Base-by-base conservation (phyloP, 2,888 invertebrate genomes). In the Camponotus fellah region DNA sequence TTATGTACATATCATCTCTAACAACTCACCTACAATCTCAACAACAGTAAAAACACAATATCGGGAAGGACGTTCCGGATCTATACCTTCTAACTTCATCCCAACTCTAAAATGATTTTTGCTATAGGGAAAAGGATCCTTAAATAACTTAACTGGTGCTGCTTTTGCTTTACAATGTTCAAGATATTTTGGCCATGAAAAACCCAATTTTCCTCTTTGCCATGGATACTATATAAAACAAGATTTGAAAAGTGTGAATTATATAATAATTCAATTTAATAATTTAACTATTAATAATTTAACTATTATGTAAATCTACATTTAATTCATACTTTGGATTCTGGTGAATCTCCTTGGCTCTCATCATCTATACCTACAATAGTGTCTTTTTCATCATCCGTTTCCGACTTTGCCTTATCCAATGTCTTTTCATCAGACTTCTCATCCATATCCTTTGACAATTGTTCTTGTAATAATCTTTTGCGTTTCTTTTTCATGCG, bases 81-180 rank as follows among this genome's bases (percentile, higher is more conserved):
- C 99, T 65, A 99, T 97, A 3, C 98, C 99, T 95, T 99, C 99
- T 91, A 99, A 94, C 92, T 98, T 97, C 98, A 98, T 98, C 3
- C 98, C 98, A 60, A 97, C 96, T 93, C 97, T 97, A 92, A 98
- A 98, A 43, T 96, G 96, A 95, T 98, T 98, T 86, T 97, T 96
- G 6, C 95, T 96, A 89, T 96, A 96, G 0, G 98, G 98, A 91
- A 98, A 97, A 0, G 97, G 96, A 92, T 97, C 97, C 89, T 97
- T 96, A 93, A 98, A 98, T 32, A 98, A 95, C 92, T 97, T 97
- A 0, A 96, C 96, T 0, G 98, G 97, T 0, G 97, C 98, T 43
- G 97, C 96, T 92, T 97, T 96, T 0, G 97, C 96, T 92, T 97
- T 97, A 85, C 97, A 96, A 88, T 97, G 96, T 62, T 97, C 97